Evolutionary conservation across 2,113 vertebrate species (phyloP).

Genomic region (Myiagra hebetior): DNA sequence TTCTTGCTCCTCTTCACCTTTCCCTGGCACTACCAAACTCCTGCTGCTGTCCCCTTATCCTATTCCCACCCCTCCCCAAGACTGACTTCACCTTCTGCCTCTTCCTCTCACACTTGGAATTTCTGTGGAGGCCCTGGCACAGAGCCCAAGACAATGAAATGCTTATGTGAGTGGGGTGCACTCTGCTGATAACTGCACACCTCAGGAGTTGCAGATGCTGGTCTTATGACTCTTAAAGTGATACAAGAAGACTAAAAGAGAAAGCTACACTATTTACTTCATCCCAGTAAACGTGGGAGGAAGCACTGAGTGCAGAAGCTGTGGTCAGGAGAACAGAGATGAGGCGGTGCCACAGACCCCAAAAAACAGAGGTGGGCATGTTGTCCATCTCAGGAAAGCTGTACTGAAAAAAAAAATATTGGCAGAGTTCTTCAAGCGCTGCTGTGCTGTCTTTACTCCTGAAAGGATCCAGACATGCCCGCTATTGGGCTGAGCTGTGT

Average conservation of each 20-base stretch:
- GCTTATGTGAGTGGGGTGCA: too few relatives aligned
- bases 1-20: neutral
- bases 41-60: neutral
- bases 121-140: neutral
- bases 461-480: accelerated
- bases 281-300: neutral
- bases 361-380: neutral
- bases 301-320: neutral
- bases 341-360: accelerated
- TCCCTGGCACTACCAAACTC: neutral
- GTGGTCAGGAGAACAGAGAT: accelerated
- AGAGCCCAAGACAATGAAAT: neutral
- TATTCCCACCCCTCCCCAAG: neutral
- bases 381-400: neutral
- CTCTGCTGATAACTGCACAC: neutral
- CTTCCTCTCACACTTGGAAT: neutral
- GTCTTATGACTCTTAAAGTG: neutral
- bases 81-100: neutral
- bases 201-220: neutral
- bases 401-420: neutral
- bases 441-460: accelerated
- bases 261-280: neutral
- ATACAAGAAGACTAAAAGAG: neutral
- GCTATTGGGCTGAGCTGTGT: neutral
- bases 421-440: neutral